Evolutionary conservation across 2,888 invertebrate genomes (phyloP).

Genomic region (Drepana falcataria): DNA sequence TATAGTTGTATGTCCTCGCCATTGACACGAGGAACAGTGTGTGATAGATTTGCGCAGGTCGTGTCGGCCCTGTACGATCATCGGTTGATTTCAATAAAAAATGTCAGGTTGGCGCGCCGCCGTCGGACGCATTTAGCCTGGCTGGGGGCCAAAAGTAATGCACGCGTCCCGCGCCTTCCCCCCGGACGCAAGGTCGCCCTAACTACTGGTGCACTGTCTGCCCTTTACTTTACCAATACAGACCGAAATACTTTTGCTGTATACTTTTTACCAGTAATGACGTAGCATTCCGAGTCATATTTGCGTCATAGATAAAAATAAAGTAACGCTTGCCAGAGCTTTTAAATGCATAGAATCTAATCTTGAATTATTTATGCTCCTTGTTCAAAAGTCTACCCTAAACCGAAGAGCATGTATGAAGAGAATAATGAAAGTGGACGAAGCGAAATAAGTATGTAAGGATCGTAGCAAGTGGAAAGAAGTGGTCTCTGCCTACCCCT

Average conservation of each 20-base stretch:
- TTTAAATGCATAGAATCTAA: too few relatives aligned
- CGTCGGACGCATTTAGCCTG: slow-evolving; percentile 70
- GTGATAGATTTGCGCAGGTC: slow-evolving; percentile 67
- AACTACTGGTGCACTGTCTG: slow-evolving; percentile 35
- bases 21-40: slow-evolving; percentile 69
- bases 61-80: slow-evolving; percentile 55
- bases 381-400: too few relatives aligned
- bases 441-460: too few relatives aligned
- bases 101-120: slow-evolving; percentile 70
- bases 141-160: slow-evolving; percentile 59
- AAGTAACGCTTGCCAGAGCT: neutral
- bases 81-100: slow-evolving; percentile 75
- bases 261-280: neutral
- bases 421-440: too few relatives aligned
- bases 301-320: too few relatives aligned
- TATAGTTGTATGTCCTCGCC: slow-evolving; percentile 69
- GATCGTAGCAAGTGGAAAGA: too few relatives aligned
- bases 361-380: too few relatives aligned
- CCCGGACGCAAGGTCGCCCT: slow-evolving; percentile 62
- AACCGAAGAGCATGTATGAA: too few relatives aligned
- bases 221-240: slow-evolving; percentile 11
- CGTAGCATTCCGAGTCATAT: neutral
- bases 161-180: slow-evolving; percentile 53
- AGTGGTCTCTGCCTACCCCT: too few relatives aligned
- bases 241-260: neutral